Conservation (phyloP, 2,888 invertebrate species). For the Marronus borbonicus region DNA sequence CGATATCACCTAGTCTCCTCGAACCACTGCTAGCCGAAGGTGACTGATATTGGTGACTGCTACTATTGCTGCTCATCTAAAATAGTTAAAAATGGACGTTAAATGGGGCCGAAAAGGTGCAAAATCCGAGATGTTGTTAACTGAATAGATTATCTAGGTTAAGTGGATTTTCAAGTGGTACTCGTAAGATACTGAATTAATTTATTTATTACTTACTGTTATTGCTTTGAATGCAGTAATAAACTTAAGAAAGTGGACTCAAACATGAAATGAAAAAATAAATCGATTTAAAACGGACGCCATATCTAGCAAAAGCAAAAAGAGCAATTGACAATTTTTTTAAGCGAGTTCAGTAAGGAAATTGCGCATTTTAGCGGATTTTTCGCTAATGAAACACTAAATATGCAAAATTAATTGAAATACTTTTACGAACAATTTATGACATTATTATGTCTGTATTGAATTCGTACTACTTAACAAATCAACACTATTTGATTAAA, state of each 20-base stretch:
- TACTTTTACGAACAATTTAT: too few species aligned
- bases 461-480: too few species aligned
- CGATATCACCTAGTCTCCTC: conserved; percentile 75
- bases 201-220: conserved; percentile 18
- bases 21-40: conserved; percentile 57
- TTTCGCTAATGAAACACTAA: too few species aligned
- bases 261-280: conserved; percentile 4
- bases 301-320: conserved; percentile 2
- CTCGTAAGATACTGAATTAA: not conserved
- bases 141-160: not conserved
- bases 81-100: conserved; percentile 33
- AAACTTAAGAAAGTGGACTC: not conserved
- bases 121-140: not conserved
- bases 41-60: conserved; percentile 67
- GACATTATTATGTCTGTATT: too few species aligned
- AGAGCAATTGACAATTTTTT: not conserved
- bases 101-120: not conserved
- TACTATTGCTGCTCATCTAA: conserved; percentile 62
- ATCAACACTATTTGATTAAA: too few species aligned
- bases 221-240: conserved; percentile 1
- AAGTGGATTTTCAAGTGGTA: not conserved
- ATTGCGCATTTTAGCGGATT: too few species aligned
- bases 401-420: not conserved
- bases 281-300: conserved; percentile 24
- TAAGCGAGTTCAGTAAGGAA: too few species aligned